Evolutionary conservation across 1,140 invertebrate genomes (phyloP).

Genomic region (Scylla paramamosain): DNA sequence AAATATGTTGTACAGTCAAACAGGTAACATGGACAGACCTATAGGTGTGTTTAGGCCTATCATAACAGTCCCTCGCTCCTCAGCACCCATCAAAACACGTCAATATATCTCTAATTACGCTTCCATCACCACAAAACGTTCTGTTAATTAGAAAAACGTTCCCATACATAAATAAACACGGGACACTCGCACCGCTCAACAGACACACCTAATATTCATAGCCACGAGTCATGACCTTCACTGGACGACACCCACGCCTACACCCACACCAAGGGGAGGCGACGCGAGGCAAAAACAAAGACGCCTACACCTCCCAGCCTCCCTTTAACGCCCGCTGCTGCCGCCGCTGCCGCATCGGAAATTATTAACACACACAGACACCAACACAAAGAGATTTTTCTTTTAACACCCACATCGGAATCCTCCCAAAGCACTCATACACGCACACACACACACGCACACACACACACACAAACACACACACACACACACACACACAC

Average conservation of each 20-base stretch:
- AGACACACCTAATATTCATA: not conserved
- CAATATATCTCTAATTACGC: no score
- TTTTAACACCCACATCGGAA: no score
- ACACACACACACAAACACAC: constrained; percentile 18
- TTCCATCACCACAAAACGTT: not conserved
- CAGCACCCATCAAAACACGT: no score
- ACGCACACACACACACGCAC: constrained; percentile 28
- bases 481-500: constrained; percentile 18
- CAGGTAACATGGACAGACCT: no score
- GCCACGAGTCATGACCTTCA: not conserved
- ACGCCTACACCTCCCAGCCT: no score
- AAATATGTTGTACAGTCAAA: no score
- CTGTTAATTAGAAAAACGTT: not conserved
- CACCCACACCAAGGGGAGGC: not conserved
- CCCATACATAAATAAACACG: not conserved
- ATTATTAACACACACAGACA: not conserved
- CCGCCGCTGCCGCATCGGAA: not conserved
- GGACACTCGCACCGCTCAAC: not conserved
- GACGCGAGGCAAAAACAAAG: not conserved
- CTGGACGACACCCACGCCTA: not conserved
- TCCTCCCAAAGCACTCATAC: not conserved
- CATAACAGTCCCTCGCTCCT: no score
- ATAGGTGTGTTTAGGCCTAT: no score
- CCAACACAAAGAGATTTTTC: no score
- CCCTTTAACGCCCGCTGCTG: not conserved